A percentile compares a stretch with the other conserved stretches of the same genome.
Conservation (phyloP, 1,140 invertebrate species). For the roundworm (Caenorhabditis elegans) region DNA sequence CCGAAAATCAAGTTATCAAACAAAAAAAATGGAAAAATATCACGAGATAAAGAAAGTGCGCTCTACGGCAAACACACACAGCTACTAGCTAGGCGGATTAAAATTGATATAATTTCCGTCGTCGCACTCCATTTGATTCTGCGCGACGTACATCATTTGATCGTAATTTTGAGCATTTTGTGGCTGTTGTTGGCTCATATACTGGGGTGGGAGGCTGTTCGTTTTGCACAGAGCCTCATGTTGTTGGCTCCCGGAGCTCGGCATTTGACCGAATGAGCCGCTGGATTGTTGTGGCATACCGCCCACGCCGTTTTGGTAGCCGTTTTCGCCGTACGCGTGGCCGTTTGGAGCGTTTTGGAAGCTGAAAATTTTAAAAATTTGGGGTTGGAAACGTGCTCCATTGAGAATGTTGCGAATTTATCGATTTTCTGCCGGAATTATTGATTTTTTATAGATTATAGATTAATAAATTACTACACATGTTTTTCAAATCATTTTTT, state of each 20-base stretch:
- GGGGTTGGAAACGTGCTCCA: neutral
- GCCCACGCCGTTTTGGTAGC: neutral
- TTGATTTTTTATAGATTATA: too few relatives aligned
- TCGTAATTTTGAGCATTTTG: neutral
- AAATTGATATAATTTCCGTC: conserved; percentile 9
- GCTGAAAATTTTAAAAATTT: neutral
- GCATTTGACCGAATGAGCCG: neutral
- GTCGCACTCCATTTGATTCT: conserved; percentile 29
- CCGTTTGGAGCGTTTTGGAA: neutral
- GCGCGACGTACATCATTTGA: neutral
- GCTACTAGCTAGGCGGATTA: neutral
- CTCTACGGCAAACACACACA: too few relatives aligned
- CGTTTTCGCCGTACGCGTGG: neutral
- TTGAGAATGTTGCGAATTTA: too few relatives aligned
- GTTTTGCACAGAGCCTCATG: conserved; percentile 10
- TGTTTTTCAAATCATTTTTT: too few relatives aligned
- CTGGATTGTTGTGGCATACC: neutral
- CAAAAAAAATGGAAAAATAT: too few relatives aligned
- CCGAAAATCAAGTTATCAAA: too few relatives aligned
- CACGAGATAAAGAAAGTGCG: too few relatives aligned
- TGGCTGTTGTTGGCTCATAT: neutral
- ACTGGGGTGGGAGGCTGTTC: neutral
- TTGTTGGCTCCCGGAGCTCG: neutral
- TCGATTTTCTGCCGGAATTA: too few relatives aligned
- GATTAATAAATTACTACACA: too few relatives aligned